phyloP scores from a whole-genome alignment of 2,888 invertebrate genomes.

The Trichacis sp. region DNA sequence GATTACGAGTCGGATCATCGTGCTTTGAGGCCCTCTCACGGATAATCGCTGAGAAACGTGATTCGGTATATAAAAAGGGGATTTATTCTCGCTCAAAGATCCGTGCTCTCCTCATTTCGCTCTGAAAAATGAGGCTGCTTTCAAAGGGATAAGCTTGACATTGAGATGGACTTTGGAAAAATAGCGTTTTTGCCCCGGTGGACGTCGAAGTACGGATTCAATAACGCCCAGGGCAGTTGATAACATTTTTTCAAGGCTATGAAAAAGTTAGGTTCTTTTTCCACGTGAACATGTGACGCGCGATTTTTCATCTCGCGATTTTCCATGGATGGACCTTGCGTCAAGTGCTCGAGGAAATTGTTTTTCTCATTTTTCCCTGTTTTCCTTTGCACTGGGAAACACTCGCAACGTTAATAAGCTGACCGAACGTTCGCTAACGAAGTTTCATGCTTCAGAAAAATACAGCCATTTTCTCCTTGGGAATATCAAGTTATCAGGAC shows the following conservation, averaged over 20 bases:
- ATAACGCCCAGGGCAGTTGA: not conserved
- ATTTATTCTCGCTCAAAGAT: conserved; percentile 39
- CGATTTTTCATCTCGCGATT: not conserved
- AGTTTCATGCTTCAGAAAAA: conserved; percentile 28
- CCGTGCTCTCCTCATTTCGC: conserved; percentile 10
- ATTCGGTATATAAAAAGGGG: conserved; percentile 29
- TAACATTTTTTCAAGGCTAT: not conserved
- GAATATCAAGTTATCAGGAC: conserved; percentile 29
- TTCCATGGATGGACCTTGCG: too few relatives aligned
- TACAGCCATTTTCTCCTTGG: conserved; percentile 22
- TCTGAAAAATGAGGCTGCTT: conserved; percentile 13
- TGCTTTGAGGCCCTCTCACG: conserved; percentile 8
- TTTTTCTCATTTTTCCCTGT: too few relatives aligned
- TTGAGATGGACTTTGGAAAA: not conserved
- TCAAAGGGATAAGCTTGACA: conserved; percentile 13
- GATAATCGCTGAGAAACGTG: conserved; percentile 12
- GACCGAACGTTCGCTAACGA: conserved; percentile 38
- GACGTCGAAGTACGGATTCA: conserved; percentile 1
- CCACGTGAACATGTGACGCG: not conserved
- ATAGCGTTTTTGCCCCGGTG: not conserved
- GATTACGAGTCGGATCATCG: conserved; percentile 27
- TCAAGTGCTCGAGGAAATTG: conserved; percentile 16
- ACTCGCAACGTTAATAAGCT: conserved; percentile 37
- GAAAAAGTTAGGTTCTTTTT: not conserved
- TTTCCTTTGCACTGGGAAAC: conserved; percentile 23